Evolutionary conservation across 92 coral and sea anemone species (phyloP), one percentile per base, ranked within the genome.

Genomic region (Zoanthus solanderi): DNA sequence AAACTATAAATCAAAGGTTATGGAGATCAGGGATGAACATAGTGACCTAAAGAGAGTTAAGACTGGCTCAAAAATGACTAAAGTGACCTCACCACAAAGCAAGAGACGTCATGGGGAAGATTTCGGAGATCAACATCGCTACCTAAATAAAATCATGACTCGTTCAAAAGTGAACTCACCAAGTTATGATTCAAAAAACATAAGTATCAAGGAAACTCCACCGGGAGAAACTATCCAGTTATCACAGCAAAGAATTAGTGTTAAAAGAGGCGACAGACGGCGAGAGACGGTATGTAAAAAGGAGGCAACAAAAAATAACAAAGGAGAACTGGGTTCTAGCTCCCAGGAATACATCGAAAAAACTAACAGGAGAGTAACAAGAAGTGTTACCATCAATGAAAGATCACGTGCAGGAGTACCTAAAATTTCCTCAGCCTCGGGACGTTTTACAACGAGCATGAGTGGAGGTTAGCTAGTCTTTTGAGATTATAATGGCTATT

Each of bases 401-500:
- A 63, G 50, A 17, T 45, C 28, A 3, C 47, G 2, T 0, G 28
- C n/a, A 45, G 28, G 48, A 32, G 56, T 6, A 45, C n/a, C 50
- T 12, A 73, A 73, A 34, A 46, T 73, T 2, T 42, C 78, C 18
- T 73, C 78, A 15, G 5, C 50, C 7, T 73, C 78, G 7, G 42
- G 78, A 29, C 28, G 78, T 73, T 73, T 73, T 48, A 73, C 78
- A 13, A 73, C 78, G 46, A 73, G 78, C 18, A 73, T 73, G 78
- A 46, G 50, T 73, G 29, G 78, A 12, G 78, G 78, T 73, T n/a
- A 73, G 78, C 42, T 9, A 5, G 4, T 42, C 52, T 17, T 23
- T 13, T 63, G 69, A 37, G 42, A 37, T 37, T 2, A 37, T 1
- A 37, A 37, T 37, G 42, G 2, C 42, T 37, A 2, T 37, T 37